These are phyloP conservation scores for Ceratina calcarata DNA, from an alignment of 1,140 invertebrate genomes.

Conservation along the genomic window DNA sequence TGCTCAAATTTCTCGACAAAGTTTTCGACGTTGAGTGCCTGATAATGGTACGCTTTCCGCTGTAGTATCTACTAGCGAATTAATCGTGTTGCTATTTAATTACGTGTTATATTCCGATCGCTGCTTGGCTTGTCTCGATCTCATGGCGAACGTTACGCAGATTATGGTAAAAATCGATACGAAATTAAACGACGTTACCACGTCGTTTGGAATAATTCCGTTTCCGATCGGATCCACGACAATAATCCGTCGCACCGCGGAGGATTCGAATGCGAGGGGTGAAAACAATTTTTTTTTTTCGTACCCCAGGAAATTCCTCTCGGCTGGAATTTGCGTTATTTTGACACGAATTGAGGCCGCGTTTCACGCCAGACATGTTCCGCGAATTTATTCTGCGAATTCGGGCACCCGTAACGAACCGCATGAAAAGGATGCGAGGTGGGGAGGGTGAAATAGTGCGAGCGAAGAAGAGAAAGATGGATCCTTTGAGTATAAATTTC, in stretches of 20 bases:
- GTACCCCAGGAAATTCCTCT: neutral
- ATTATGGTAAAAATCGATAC: neutral
- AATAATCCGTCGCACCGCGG: neutral
- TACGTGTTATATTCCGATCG: neutral
- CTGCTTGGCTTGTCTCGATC: neutral
- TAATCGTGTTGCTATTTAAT: conserved; percentile 7
- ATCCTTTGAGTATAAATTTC: conserved; percentile 49
- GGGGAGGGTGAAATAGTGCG: neutral
- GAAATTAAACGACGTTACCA: conserved; percentile 5
- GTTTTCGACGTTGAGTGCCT: conserved; percentile 44
- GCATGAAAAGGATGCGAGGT: neutral
- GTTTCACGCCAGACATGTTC: conserved; percentile 26
- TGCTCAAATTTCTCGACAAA: conserved; percentile 13
- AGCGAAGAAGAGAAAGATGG: neutral
- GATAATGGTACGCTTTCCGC: neutral
- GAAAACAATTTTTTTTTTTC: neutral
- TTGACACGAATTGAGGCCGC: conserved; percentile 35
- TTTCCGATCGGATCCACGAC: neutral
- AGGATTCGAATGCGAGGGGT: neutral
- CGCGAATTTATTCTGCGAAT: conserved; percentile 41
- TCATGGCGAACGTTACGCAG: no score
- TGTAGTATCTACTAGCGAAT: neutral
- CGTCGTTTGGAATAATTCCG: conserved; percentile 19
- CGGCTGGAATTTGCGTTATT: conserved; percentile 15
- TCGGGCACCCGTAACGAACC: conserved; percentile 19